Base-by-base conservation (phyloP, 2,113 vertebrate species). In the Ophthalmolycus amberensis region DNA sequence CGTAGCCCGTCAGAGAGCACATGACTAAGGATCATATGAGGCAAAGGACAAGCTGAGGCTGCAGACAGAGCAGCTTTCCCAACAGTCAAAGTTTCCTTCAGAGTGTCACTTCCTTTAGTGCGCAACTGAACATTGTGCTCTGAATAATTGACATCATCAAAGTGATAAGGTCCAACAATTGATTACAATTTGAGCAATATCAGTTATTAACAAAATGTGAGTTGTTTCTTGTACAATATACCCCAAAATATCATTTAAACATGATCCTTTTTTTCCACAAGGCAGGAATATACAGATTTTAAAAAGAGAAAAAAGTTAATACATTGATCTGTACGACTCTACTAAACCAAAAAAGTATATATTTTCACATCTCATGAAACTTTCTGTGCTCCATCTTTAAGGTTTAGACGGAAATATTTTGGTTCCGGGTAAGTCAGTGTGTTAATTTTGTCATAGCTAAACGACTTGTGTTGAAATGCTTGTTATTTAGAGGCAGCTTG, bases 21-120 rank as follows among this genome's bases (percentile, higher is more conserved):
- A 79, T 90, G 90, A 93, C 75, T 68, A 2, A 14, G 40, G 54
- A 86, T 82, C 83, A 88, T 44, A 73, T 84, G 83, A 75, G 40
- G 70, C 3, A 65, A 52, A 75, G 60, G 44, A 38, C 4, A 2
- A 75, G 42, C 34, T 82, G 80, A 73, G 46, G 70, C 2, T 62
- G 71, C 50, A 64, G 42, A 87, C 42, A 5, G 25, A 29, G 27
- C 50, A 65, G 58, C 32, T 56, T 77, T 82, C 50, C 50, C 58
- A 38, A 5, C 14, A 66, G 72, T 71, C 72, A 75, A 44, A 14
- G 68, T 77, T 88, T 82, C 75, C 72, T 70, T 12, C 40, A 56
- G 15, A 65, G 25, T 2, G 25, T 27, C 56, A 75, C 71, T 77
- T 81, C 59, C 48, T 62, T 52, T 22, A 22, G 44, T 52, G 48